Evolutionary conservation across 2,888 invertebrate genomes (phyloP), one percentile per base, ranked within the genome.

Genomic region (Drosophila flavopinicola): DNA sequence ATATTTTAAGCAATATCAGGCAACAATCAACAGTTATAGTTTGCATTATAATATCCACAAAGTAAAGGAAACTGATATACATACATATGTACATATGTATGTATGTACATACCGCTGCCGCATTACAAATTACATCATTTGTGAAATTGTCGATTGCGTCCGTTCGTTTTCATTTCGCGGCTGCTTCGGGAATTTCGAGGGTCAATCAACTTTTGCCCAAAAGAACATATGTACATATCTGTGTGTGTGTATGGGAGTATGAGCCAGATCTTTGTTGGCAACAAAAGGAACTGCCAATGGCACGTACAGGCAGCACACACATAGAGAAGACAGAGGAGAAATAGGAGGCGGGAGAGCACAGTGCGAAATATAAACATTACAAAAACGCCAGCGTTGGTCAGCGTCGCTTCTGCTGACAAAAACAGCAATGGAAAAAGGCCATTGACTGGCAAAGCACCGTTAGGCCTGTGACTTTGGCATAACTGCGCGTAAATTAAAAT

Each of bases 321-420:
- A 39, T 0, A 15, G 23, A 11, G 5, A 7, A 7, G 20, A 23
- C 1, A n/a, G 3, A 24, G 10, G 24, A 6, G 44, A 13, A 13
- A 7, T 29, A 25, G 27, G 29, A 23, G 44, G 30, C 17, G 11
- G n/a, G 1, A 6, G 38, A 32, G 37, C 15, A 48, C 38, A 61
- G 76, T 84, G 83, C 75, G 82, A 83, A 83, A 84, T 86, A 86
- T 86, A 85, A 78, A 84, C 85, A 85, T 86, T 85, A 86, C 85
- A 78, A 59, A 78, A 75, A 60, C 60, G 57, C 54, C 58, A 41
- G 56, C 52, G 47, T 45, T 60, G 71, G 63, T 69, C 63, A 68
- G 45, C 44, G 41, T 25, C 27, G 30, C 17, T n/a, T 17, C 29
- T 32, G 47, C 49, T 64, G 58, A 75, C 71, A 60, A 65, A 60